Base-by-base conservation (phyloP, 2,113 vertebrate genomes). In the Pelodiscus sinensis region DNA sequence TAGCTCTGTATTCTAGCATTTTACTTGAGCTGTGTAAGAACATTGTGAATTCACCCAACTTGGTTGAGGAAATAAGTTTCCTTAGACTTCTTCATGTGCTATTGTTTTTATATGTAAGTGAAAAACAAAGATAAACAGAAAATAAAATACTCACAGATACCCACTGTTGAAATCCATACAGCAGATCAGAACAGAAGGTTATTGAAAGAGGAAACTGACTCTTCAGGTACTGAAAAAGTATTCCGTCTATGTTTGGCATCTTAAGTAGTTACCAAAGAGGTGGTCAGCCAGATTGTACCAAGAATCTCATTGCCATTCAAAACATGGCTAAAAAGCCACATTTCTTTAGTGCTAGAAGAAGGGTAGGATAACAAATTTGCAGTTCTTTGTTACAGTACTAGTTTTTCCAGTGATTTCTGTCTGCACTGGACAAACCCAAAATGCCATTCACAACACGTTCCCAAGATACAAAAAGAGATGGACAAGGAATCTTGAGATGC, bases 291-390 rank as follows among this genome's bases (percentile, higher is more conserved):
- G 27, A 90, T 92, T 95, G 79, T 60, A 89, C n/a, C 85, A 85
- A 73, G 79, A 81, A 83, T 92, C 90, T 94, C 62, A 31, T 82
- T 92, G 75, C 54, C 81, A 85, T 90, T 95, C 79, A 89, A 88
- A 88, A 77, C 55, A 89, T 91, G 90, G 81, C 92, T 79, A 95
- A 93, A 65, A 85, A 75, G 87, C 94, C 93, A 56, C 92, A 73
- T 93, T 93, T 93, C 2, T 3, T 4, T 77, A 31, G 82, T 93
- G 51, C 88, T 68, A n/a, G 62, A 54, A 81, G 62, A 94, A 86
- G 86, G 62, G 86, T 79, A 82, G 85, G 86, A 94, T 80, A 96
- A 92, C 84, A 85, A 54, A 82, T 86, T 93, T 92, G 93, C 90
- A 91, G 93, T 94, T 81, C 57, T 68, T 16, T n/a, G 31, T 68